Conservation (phyloP, 2,113 vertebrate genomes). For the Neopipo cinnamomea region DNA sequence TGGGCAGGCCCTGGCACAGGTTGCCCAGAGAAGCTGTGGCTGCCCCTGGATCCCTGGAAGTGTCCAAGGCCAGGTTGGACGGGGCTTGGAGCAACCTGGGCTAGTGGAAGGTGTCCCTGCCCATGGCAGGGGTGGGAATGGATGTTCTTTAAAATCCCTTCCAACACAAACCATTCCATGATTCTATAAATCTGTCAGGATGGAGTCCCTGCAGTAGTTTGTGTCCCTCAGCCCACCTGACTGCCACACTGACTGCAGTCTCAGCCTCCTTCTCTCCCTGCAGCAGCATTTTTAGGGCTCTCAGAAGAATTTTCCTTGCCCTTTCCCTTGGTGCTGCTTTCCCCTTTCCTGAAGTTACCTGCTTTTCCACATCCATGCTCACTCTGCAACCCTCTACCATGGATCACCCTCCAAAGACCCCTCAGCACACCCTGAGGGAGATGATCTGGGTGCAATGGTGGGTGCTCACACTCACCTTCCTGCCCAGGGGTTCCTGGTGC, state of each 20-base stretch:
- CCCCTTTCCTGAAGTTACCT: neutral
- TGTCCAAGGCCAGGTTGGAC: fast-evolving
- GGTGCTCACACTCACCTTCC: neutral
- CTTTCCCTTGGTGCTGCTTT: neutral
- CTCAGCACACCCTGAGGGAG: neutral
- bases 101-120: neutral
- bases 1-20: neutral
- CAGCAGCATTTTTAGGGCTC: neutral
- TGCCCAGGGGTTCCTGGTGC: fast-evolving
- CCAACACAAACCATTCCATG: neutral
- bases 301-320: neutral
- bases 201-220: neutral
- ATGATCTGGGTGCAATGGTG: fast-evolving
- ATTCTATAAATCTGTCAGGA: neutral
- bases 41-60: neutral
- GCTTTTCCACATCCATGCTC: fast-evolving
- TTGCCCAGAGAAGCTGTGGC: neutral
- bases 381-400: fast-evolving
- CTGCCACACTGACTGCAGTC: neutral
- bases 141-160: fast-evolving
- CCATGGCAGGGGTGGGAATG: neutral
- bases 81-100: neutral
- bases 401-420: neutral
- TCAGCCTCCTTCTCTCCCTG: neutral
- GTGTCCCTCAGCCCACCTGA: neutral